Base-by-base conservation (phyloP, 2,113 vertebrate species). In the Oryzias curvinotus region DNA sequence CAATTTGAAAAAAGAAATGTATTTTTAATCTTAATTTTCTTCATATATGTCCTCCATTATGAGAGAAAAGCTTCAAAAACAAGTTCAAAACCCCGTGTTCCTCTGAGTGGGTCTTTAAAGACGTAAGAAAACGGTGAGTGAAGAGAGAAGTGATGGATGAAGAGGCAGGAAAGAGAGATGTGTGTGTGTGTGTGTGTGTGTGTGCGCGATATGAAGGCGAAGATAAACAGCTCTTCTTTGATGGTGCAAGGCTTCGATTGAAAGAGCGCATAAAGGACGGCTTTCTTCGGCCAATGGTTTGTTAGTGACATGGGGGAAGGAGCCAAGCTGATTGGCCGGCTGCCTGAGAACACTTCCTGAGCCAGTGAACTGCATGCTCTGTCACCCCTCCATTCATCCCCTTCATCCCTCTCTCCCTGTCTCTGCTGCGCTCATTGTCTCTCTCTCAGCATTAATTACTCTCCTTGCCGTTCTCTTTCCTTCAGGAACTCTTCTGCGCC, bases 271-370 rank as follows among this genome's bases (percentile, higher is more conserved):
- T 87, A 90, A 90, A 91, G 86, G 81, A 61, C 21, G 30, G 78
- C 88, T 90, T 91, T 92, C 84, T 90, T 84, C 58, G 82, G 79
- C 89, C 90, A 86, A 87, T 87, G 86, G 82, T 87, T 85, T 85
- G 86, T 82, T 82, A 84, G 86, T 83, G 84, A 86, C 86, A 88
- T 73, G 28, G 69, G 71, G 69, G 75, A 75, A 42, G 60, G 69
- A 67, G 88, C 85, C 86, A 87, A 90, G 83, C 84, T 59, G 72
- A 85, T 90, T 91, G 89, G 88, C 90, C 81, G 48, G 63, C 75
- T 69, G 90, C 89, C 88, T 86, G 78, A 86, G 85, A 90, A 85
- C 83, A 87, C 87, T 85, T 87, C 86, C 89, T 87, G 82, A 69
- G 70, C 81, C 81, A 85, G 84, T 78, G 81, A 85, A 91, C 81